A percentile compares a stretch with the other conserved stretches of the same genome.
phyloP scores from a whole-genome alignment of 2,113 vertebrate species.

The Aegypius monachus region DNA sequence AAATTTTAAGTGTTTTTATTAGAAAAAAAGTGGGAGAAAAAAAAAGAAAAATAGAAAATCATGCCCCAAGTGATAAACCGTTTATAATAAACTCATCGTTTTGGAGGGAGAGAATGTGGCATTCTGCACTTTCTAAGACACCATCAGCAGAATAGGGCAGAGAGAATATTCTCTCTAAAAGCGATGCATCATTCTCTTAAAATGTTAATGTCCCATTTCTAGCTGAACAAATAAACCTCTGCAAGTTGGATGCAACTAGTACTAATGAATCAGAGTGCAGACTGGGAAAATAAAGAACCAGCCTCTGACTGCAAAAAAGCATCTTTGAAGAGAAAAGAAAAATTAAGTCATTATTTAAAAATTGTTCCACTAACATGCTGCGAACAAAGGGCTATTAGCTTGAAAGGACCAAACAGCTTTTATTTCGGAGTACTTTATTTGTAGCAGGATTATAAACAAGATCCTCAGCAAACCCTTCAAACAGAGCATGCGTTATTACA shows the following conservation, averaged over 20 bases:
- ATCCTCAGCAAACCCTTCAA: conserved; percentile 37
- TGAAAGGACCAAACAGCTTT: conserved; percentile 66
- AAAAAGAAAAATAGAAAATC: background rate
- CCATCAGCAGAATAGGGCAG: conserved; percentile 29
- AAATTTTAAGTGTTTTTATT: background rate
- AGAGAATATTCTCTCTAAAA: conserved; percentile 69
- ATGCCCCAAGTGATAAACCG: conserved; percentile 23
- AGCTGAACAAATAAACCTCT: conserved; percentile 71
- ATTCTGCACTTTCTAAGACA: conserved; percentile 41
- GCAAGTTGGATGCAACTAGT: conserved; percentile 57
- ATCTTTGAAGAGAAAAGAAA: conserved; percentile 57
- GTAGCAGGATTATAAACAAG: conserved; percentile 59
- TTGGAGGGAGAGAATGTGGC: conserved; percentile 10
- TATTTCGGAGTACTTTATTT: conserved; percentile 60
- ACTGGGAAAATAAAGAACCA: conserved; percentile 48
- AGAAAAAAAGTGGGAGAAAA: background rate
- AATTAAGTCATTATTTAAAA: conserved; percentile 73
- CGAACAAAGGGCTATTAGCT: conserved; percentile 55
- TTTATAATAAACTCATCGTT: conserved; percentile 55
- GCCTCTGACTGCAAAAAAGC: conserved; percentile 30
- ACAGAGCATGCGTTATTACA: background rate
- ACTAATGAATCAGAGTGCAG: conserved; percentile 65
- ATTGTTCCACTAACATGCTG: conserved; percentile 59
- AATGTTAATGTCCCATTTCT: conserved; percentile 72
- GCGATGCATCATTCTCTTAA: conserved; percentile 70